These are phyloP conservation scores for Resseliella maxima DNA, from an alignment of 2,888 invertebrate genomes.

Conservation along the genomic window DNA sequence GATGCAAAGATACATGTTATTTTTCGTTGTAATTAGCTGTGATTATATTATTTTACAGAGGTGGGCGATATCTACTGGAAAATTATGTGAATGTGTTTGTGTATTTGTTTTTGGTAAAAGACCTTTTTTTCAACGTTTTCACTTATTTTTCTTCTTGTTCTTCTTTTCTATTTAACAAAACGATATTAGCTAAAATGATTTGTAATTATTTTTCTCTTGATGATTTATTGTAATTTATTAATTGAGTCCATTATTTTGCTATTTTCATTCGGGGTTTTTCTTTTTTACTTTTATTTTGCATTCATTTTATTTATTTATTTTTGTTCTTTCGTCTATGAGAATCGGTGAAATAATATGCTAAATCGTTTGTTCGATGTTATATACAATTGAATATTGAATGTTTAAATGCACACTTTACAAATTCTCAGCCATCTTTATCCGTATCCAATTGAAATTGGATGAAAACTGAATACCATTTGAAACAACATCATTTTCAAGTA, in stretches of 20 bases:
- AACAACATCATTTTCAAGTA: too few relatives aligned
- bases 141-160: background rate
- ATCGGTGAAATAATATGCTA: background rate
- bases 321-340: background rate
- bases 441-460: too few relatives aligned
- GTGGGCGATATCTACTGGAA: background rate
- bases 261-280: background rate
- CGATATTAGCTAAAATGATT: background rate
- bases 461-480: too few relatives aligned
- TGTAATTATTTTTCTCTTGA: background rate
- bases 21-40: background rate
- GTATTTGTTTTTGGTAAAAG: background rate
- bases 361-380: background rate
- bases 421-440: too few relatives aligned
- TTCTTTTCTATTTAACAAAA: background rate
- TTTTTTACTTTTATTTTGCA: background rate
- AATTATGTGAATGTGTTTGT: background rate
- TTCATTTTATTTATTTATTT: background rate
- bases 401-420: background rate
- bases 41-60: background rate
- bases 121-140: background rate
- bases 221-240: background rate
- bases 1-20: background rate
- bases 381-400: background rate
- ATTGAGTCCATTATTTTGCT: background rate